Evolutionary conservation across 2,888 invertebrate genomes (phyloP).

Genomic region (Vandiemenella viatica): DNA sequence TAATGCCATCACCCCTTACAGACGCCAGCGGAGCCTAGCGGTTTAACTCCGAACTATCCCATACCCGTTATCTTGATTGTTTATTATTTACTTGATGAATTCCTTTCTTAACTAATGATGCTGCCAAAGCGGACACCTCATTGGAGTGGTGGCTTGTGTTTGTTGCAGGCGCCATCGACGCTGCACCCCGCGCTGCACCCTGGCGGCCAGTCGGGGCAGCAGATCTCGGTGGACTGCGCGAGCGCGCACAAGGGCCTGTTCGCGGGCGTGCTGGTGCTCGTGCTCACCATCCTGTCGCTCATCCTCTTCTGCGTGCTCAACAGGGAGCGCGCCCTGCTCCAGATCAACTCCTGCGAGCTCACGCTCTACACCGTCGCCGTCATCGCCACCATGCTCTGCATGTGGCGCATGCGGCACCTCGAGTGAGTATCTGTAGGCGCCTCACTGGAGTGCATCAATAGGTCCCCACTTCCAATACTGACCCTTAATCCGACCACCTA

Average conservation of each 20-base stretch:
- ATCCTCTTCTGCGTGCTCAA: conserved; percentile 34
- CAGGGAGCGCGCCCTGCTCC: neutral
- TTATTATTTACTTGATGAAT: no score
- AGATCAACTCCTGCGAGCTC: conserved; percentile 7
- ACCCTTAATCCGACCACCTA: no score
- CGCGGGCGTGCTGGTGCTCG: conserved; percentile 29
- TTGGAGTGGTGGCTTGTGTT: no score
- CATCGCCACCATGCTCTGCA: conserved; percentile 27
- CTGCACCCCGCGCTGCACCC: neutral
- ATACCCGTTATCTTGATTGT: no score
- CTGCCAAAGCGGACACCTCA: no score
- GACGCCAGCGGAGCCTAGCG: no score
- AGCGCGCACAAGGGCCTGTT: conserved; percentile 52
- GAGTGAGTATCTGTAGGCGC: no score
- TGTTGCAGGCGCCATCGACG: conserved; percentile 2
- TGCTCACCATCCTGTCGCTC: conserved; percentile 30
- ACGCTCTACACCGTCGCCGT: conserved; percentile 23
- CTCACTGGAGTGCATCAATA: no score
- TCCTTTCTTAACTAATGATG: no score
- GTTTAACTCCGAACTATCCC: no score
- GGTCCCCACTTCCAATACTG: no score
- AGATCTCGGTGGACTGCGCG: conserved; percentile 66
- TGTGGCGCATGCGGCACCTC: conserved; percentile 11
- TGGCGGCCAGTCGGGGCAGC: neutral
- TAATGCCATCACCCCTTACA: no score